Percentiles rank a stretch among this genome's conserved stretches.
Evolutionary conservation across 2,888 invertebrate species (phyloP).

Genomic region (Barypeithes pellucidus): DNA sequence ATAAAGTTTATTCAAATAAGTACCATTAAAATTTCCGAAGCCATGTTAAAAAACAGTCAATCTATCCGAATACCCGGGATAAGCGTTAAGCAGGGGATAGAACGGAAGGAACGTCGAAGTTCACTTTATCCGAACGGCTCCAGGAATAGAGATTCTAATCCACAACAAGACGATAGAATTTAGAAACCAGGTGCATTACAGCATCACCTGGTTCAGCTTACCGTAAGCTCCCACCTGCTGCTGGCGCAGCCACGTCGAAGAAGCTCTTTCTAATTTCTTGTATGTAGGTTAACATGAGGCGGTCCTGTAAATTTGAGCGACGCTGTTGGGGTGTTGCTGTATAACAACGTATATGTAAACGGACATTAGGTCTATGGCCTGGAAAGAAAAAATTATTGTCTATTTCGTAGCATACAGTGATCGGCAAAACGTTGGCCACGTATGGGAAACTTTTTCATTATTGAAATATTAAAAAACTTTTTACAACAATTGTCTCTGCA

Average conservation of each 20-base stretch:
- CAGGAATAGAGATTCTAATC: constrained; percentile 53
- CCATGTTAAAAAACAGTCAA: constrained; percentile 48
- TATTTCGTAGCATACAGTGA: too few relatives aligned
- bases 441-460: too few relatives aligned
- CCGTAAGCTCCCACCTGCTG: constrained; percentile 56
- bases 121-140: constrained; percentile 49
- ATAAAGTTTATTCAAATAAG: constrained; percentile 30
- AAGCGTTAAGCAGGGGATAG: constrained; percentile 43
- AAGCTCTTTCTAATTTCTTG: constrained; percentile 6
- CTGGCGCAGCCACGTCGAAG: constrained; percentile 16
- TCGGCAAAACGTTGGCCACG: too few relatives aligned
- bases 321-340: too few relatives aligned
- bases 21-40: constrained; percentile 32
- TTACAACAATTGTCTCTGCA: too few relatives aligned
- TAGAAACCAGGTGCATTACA: constrained; percentile 59
- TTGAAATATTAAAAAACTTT: too few relatives aligned
- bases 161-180: constrained; percentile 55
- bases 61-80: constrained; percentile 34
- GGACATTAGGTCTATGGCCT: too few relatives aligned
- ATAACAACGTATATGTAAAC: too few relatives aligned
- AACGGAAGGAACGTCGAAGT: constrained; percentile 46
- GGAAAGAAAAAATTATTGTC: too few relatives aligned
- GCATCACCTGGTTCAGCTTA: constrained; percentile 58
- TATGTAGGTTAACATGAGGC: neutral
- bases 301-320: too few relatives aligned